Evolutionary conservation across 1,140 invertebrate genomes (phyloP).

Genomic region (Tetraneura akinire): DNA sequence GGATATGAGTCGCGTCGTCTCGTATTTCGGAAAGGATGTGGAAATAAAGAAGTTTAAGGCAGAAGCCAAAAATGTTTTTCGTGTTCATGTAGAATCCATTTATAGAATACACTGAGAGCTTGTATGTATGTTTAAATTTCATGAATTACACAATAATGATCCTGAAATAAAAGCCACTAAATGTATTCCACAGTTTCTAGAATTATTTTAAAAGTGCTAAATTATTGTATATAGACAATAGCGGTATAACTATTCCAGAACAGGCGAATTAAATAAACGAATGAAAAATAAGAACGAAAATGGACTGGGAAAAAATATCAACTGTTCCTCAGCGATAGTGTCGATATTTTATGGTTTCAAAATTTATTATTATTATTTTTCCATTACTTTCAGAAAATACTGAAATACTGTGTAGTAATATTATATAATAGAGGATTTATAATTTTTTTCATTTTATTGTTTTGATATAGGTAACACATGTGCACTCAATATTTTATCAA

Average conservation of each 20-base stretch:
- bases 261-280: not conserved
- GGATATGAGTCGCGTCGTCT: not conserved
- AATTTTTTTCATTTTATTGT: conserved; percentile 1
- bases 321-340: not conserved
- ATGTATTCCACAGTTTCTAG: not conserved
- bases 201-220: conserved; percentile 1
- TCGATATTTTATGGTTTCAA: not conserved
- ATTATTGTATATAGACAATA: not conserved
- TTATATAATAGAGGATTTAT: no score
- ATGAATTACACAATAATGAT: conserved; percentile 16
- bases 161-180: not conserved
- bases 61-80: conserved; percentile 38
- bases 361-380: not conserved
- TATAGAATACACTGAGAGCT: not conserved
- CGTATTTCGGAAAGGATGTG: not conserved
- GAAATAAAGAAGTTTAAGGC: not conserved
- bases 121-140: not conserved
- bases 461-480: not conserved
- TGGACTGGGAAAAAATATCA: not conserved
- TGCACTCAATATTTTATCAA: conserved; percentile 6
- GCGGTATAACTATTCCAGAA: not conserved
- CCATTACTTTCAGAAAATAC: not conserved
- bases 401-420: not conserved
- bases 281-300: no score
- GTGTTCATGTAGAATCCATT: not conserved